Conservation (phyloP, 2,113 vertebrate genomes). For the Clarias macrocephalus region DNA sequence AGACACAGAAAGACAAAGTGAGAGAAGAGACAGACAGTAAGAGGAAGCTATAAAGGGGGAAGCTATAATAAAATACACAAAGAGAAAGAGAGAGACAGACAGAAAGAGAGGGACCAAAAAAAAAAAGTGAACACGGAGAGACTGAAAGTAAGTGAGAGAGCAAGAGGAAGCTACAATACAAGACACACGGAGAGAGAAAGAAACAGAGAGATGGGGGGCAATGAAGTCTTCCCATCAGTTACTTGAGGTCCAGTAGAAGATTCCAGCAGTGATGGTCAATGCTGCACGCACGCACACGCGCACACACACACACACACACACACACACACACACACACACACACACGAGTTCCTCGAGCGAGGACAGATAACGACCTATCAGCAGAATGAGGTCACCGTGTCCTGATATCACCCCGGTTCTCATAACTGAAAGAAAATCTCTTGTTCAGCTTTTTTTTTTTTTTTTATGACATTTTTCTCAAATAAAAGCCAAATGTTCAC, state of each 20-base stretch:
- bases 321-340: conserved; percentile 18
- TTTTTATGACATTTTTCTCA: neutral
- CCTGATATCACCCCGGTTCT: neutral
- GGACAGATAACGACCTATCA: neutral
- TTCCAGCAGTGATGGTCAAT: conserved; percentile 45
- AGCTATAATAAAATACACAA: conserved; percentile 2
- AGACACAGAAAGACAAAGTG: no score
- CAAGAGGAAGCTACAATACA: neutral
- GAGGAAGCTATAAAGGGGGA: no score
- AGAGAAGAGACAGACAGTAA: no score
- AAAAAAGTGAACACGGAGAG: neutral
- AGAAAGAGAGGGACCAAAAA: neutral
- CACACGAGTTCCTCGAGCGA: neutral
- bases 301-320: conserved; percentile 20
- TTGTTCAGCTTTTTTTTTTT: neutral
- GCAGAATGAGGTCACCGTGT: conserved; percentile 5
- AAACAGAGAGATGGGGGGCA: neutral
- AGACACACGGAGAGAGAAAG: neutral
- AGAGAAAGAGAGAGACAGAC: no score
- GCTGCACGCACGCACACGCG: neutral
- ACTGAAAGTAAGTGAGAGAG: neutral
- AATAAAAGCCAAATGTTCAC: conserved; percentile 19
- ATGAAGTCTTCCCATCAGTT: conserved; percentile 48
- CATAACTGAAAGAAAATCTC: conserved; percentile 1
- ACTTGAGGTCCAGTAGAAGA: conserved; percentile 61